Conservation (phyloP, 1,140 invertebrate species). For the Aphidius gifuensis region DNA sequence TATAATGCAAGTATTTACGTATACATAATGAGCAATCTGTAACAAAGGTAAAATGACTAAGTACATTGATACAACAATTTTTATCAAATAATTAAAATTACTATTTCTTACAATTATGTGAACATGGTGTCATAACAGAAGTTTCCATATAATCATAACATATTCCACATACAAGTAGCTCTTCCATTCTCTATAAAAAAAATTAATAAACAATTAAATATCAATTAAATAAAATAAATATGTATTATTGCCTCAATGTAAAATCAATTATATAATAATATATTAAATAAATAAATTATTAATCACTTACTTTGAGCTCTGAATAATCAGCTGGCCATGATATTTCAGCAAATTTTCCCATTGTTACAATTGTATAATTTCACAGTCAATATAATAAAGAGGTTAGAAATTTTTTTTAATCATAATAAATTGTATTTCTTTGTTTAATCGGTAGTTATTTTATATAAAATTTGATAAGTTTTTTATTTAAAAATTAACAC, state of each 20-base stretch:
- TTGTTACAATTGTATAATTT: not conserved
- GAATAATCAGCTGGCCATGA: conserved; percentile 32
- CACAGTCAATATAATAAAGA: too few species aligned
- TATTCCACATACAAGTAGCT: conserved; percentile 49
- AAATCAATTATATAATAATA: not conserved
- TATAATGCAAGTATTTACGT: conserved; percentile 57
- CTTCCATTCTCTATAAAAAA: conserved; percentile 47
- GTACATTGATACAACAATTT: too few species aligned
- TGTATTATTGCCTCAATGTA: not conserved
- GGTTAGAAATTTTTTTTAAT: not conserved
- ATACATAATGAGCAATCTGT: conserved; percentile 62
- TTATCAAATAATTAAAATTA: not conserved
- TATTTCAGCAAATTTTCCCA: conserved; percentile 24
- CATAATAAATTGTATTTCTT: not conserved
- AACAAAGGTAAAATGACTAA: not conserved
- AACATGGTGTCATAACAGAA: conserved; percentile 51
- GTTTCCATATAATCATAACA: conserved; percentile 55
- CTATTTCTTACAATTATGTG: conserved; percentile 52
- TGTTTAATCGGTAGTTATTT: not conserved
- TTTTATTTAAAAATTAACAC: not conserved
- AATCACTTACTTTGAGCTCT: conserved; percentile 31
- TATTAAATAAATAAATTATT: not conserved
- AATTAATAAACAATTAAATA: conserved; percentile 9
- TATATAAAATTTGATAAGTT: too few species aligned
- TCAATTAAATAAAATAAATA: not conserved